Evolutionary conservation across 1,140 invertebrate species (phyloP).

Genomic region (Thalassaphorura encarpata): DNA sequence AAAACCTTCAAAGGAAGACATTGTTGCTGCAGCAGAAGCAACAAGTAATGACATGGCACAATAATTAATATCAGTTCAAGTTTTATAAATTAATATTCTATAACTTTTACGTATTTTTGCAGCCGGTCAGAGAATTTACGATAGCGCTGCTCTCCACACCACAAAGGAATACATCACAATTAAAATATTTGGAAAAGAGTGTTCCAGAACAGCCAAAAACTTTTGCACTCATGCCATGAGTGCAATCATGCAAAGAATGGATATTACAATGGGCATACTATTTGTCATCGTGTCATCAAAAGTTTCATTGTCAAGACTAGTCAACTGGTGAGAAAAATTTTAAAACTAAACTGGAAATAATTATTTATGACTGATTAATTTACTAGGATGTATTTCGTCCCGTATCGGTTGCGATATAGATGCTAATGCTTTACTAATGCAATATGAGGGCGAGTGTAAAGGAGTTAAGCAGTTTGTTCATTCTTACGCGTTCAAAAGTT

Average conservation of each 20-base stretch:
- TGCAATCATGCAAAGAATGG: constrained; percentile 86
- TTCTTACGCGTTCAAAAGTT: no score
- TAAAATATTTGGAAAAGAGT: constrained; percentile 86
- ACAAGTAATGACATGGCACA: constrained; percentile 43
- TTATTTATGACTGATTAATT: background rate
- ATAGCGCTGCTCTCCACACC: constrained; percentile 85
- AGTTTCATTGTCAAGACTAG: constrained; percentile 99
- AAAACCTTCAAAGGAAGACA: constrained; percentile 97
- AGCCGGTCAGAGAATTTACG: constrained; percentile 68
- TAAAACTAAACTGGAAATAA: background rate
- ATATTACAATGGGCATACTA: constrained; percentile 95
- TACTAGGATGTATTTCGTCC: background rate
- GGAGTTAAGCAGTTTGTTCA: no score
- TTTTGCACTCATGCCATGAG: constrained; percentile 99
- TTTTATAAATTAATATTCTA: background rate
- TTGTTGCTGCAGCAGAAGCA: constrained; percentile 89
- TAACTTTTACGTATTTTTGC: constrained; percentile 23
- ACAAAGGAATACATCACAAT: constrained; percentile 90
- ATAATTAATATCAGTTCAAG: background rate
- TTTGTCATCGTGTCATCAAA: constrained; percentile 97
- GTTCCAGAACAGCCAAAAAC: constrained; percentile 92
- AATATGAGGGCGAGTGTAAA: no score
- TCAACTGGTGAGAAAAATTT: constrained; percentile 53
- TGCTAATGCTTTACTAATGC: no score
- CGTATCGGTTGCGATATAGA: constrained; percentile 71